A percentile compares a stretch with the other conserved stretches of the same genome.
phyloP scores from a whole-genome alignment of 2,888 invertebrate species.

The Diploptera punctata region DNA sequence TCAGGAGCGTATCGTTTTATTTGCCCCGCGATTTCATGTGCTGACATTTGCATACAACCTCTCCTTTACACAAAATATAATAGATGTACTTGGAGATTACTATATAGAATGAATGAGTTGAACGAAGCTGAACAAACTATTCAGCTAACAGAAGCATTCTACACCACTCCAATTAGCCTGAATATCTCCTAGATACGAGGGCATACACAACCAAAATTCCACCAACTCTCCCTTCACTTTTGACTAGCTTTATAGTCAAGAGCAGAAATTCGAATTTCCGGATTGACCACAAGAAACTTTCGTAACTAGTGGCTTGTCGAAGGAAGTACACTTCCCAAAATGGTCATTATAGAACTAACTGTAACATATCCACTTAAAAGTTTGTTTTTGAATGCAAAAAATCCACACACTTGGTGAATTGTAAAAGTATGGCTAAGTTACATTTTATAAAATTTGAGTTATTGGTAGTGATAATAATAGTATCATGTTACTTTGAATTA shows the following conservation, averaged over 20 bases:
- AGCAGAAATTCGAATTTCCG: too few relatives aligned
- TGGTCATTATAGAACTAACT: too few relatives aligned
- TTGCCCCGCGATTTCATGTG: not conserved
- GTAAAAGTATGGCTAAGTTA: too few relatives aligned
- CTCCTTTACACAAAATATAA: not conserved
- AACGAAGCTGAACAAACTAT: not conserved
- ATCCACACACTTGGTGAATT: too few relatives aligned
- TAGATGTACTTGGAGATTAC: not conserved
- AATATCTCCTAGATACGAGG: not conserved
- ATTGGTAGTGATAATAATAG: too few relatives aligned
- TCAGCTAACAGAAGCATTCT: not conserved
- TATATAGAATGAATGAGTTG: not conserved
- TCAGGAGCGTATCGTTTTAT: not conserved
- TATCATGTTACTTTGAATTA: too few relatives aligned
- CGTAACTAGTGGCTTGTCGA: too few relatives aligned
- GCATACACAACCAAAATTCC: not conserved
- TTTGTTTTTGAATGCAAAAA: too few relatives aligned
- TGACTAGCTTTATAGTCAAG: not conserved
- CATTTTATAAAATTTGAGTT: too few relatives aligned
- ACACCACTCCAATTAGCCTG: not conserved
- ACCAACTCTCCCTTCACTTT: not conserved
- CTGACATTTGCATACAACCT: not conserved
- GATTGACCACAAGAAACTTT: too few relatives aligned
- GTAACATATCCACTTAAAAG: too few relatives aligned
- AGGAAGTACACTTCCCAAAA: too few relatives aligned